Base-by-base conservation (phyloP, 1,140 invertebrate genomes). In the Zaprionus davidi region DNA sequence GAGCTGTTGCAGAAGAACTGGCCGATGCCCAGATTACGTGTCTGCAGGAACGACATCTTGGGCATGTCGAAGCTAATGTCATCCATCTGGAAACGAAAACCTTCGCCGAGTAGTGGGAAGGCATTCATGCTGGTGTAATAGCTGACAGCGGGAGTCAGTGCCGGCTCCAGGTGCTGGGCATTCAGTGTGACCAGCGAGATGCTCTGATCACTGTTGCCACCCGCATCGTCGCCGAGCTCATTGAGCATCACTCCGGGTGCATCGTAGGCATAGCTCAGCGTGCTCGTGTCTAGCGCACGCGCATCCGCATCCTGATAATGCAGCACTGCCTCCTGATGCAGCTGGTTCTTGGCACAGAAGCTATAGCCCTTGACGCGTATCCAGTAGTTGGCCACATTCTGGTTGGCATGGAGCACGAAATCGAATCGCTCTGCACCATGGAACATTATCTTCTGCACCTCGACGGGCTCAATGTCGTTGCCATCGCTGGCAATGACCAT, bases 401-500 rank as follows among this genome's bases (percentile, higher is more conserved):
- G 94, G 82, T 94, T 94, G 9, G 96, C 94, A 70, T 95, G 95
- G 49, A 97, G 80, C 31, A 97, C 93, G 79, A 97, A 96, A 90
- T 97, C 96, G 1, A 95, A 94, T 57, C 96, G 93, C 90, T 97
- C 96, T 2, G 96, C 96, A 92, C 95, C 95, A 38, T 94, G 94
- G 6, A 97, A 81, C 44, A 93, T 94, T 20, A 97, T 93, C 2
- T 95, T 94, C 49, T 93, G 93, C 2, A 95, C 94, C 41, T 94
- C 82, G 53, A 95, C 93, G 1, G 96, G 94, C 63, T 94, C 93
- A 15, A 97, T 94, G 22, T 95, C 94, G 81, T 96, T 95, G 3
- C 97, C 97, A 92, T 98, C 97, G 62, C 97, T 93, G 9, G 96
- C 94, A 12, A 98, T 95, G 2, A 98, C 91, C 66, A 95, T 93